phyloP scores from a whole-genome alignment of 2,113 vertebrate species.

The Micronisus gabar region DNA sequence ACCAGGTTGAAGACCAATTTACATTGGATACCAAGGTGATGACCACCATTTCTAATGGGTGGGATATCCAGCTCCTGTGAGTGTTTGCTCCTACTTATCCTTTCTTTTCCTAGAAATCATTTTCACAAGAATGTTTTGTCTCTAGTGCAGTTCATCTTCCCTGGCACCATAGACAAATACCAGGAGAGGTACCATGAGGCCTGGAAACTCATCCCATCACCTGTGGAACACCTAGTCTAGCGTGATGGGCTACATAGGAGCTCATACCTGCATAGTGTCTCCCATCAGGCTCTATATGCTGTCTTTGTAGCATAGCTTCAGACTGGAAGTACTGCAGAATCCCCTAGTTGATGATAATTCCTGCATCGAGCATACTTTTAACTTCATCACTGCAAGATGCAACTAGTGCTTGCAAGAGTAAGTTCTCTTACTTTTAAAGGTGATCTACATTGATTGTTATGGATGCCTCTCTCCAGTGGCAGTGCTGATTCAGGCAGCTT shows the following conservation, averaged over 20 bases:
- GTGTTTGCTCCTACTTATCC: not conserved
- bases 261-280: not conserved
- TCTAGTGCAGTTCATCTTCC: not conserved
- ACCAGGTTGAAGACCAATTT: not conserved
- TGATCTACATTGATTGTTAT: not conserved
- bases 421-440: not conserved
- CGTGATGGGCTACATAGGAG: not conserved
- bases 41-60: not conserved
- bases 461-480: not conserved
- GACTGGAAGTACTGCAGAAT: not conserved
- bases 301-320: not conserved
- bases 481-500: not conserved
- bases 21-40: not conserved
- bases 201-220: not conserved
- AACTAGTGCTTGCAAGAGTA: not conserved
- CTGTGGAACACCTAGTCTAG: not conserved
- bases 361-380: not conserved
- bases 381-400: not conserved
- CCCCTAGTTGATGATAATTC: not conserved
- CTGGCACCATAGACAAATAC: not conserved
- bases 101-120: not conserved
- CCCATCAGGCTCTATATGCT: not conserved
- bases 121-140: not conserved
- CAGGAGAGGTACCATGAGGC: not conserved
- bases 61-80: not conserved